Evolutionary conservation across 2,888 invertebrate species (phyloP).

Genomic region (Lagria hirta): DNA sequence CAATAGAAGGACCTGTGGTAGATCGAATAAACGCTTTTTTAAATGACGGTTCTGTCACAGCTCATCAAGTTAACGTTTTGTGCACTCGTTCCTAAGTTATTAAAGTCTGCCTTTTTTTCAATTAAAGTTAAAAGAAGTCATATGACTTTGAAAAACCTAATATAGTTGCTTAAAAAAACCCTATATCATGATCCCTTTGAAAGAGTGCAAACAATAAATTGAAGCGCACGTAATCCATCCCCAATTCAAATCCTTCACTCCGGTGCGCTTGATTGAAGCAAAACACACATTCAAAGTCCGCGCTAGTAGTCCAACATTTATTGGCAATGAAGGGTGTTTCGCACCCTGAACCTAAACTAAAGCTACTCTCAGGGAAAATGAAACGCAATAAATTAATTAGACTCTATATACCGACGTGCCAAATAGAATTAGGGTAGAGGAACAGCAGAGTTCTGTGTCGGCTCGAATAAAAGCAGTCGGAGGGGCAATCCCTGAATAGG

Average conservation of each 20-base stretch:
- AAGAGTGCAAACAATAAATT: constrained; percentile 11
- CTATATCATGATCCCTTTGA: not conserved
- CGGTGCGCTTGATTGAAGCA: constrained; percentile 24
- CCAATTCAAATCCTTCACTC: constrained; percentile 9
- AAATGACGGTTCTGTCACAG: too few species aligned
- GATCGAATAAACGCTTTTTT: too few species aligned
- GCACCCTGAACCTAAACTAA: constrained; percentile 28
- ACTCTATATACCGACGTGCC: constrained; percentile 44
- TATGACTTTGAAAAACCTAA: too few species aligned
- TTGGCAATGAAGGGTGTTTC: constrained; percentile 29
- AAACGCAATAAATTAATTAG: constrained; percentile 51
- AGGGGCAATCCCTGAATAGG: constrained; percentile 13
- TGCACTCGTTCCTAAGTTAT: too few species aligned
- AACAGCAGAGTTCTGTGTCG: constrained; percentile 16
- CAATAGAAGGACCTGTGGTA: too few species aligned
- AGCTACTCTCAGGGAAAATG: constrained; percentile 43
- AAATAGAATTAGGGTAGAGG: constrained; percentile 33
- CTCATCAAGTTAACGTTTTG: too few species aligned
- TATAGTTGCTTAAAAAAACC: too few species aligned
- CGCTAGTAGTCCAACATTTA: constrained; percentile 30
- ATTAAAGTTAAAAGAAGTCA: too few species aligned
- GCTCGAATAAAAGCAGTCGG: constrained; percentile 11
- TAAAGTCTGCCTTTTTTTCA: too few species aligned
- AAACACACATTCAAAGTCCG: constrained; percentile 29
- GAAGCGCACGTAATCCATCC: constrained; percentile 14